Base-by-base conservation (phyloP, 2,797 vertebrate genomes). In the Synanceia verrucosa region DNA sequence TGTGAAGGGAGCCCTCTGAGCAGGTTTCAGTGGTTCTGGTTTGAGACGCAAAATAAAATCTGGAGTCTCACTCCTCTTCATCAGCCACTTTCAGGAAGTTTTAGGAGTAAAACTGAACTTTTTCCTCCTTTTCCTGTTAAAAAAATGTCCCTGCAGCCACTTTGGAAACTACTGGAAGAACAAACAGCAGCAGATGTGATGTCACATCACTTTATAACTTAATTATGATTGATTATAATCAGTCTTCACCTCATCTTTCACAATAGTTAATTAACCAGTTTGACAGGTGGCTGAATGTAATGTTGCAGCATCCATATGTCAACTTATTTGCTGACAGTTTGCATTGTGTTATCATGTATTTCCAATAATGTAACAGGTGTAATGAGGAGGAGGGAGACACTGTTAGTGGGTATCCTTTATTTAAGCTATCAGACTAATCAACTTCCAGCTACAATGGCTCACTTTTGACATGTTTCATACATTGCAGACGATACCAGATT, bases 21-120 rank as follows among this genome's bases (percentile, higher is more conserved):
- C 8, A 24, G n/a, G 72, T 67, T 65, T 63, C 63, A 65, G 64
- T 44, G 66, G 56, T 65, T 71, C 9, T 77, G 23, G 9, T 59
- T 57, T 23, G 8, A 65, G n/a, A n/a, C n/a, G n/a, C 39, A n/a
- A 16, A 41, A n/a, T 41, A n/a, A 41, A 41, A 36, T 39, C 37
- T 41, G 18, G 29, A 31, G 29, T 31, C 31, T 9, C 10, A 41
- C 39, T n/a, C 18, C 4, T 41, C 8, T 39, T 43, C 16, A 12
- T 16, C 16, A 51, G 2, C 0, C 37, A 50, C 48, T 64, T 41
- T 31, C 1, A 29, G 14, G 2, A 9, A 5, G 26, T 31, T 51
- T n/a, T 14, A 36, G 1, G 1, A 18, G 29, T 34, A 1, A 36
- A 59, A 16, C 13, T 0, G 8, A 74, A 47, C 6, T 13, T 8